Conservation (phyloP, 2,113 vertebrate species). For the Xenopus tropicalis region UCB_Xtro_10.0 CM004448.2:94043501-94044000, state of each 20-base stretch:
- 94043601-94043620: conserved; percentile 92
- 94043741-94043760: conserved; percentile 57
- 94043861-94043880: too few relatives aligned
- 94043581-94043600: conserved; percentile 84
- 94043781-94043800: background rate
- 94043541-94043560: conserved; percentile 83
- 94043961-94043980: too few relatives aligned
- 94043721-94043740: conserved; percentile 59
- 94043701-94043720: conserved; percentile 89
- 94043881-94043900: too few relatives aligned
- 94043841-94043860: too few relatives aligned
- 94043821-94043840: too few relatives aligned
- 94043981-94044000: too few relatives aligned
- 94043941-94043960: too few relatives aligned
- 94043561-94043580: conserved; percentile 77
- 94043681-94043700: conserved; percentile 67
- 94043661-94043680: conserved; percentile 68
- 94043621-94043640: conserved; percentile 75
- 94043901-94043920: too few relatives aligned
- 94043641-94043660: conserved; percentile 65
- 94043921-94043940: too few relatives aligned
- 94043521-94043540: conserved; percentile 96
- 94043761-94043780: conserved; percentile 47
- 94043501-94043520: conserved; percentile 88
- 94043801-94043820: too few relatives aligned